phyloP scores from a whole-genome alignment of 2,888 invertebrate genomes.

The Steinernema scapterisci region DNA sequence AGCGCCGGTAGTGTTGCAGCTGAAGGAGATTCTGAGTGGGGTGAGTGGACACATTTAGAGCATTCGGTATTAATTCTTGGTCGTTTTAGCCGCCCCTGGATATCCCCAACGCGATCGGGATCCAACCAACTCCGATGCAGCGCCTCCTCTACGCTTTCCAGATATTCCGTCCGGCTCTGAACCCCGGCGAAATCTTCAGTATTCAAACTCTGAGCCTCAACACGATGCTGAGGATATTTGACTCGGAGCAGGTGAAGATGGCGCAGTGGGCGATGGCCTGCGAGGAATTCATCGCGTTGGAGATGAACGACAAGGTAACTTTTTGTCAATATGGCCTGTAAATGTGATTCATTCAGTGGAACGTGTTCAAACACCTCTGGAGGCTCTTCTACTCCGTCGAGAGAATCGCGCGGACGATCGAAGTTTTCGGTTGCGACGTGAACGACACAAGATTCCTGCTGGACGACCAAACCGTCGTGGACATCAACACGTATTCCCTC shows the following conservation, averaged over 20 bases:
- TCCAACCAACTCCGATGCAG: constrained; percentile 8
- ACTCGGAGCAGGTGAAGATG: neutral
- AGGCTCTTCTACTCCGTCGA: neutral
- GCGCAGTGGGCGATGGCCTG: constrained; percentile 11
- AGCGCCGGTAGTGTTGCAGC: neutral
- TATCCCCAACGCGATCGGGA: neutral
- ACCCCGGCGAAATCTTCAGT: neutral
- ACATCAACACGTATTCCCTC: neutral
- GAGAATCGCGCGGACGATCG: neutral
- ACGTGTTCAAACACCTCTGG: constrained; percentile 22
- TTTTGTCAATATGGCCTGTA: neutral
- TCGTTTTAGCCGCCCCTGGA: neutral
- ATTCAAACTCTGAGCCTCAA: neutral
- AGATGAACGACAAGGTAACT: constrained; percentile 17
- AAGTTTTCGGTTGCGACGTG: neutral
- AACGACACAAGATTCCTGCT: neutral
- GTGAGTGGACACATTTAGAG: neutral
- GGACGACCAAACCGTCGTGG: neutral
- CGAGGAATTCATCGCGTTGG: constrained; percentile 5
- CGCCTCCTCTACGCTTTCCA: neutral
- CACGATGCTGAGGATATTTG: neutral
- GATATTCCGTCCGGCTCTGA: neutral
- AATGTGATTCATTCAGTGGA: neutral
- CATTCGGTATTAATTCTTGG: neutral
- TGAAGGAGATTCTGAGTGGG: neutral